Percentiles rank a stretch among this genome's conserved stretches.
Conservation (phyloP, 2,797 vertebrate genomes). For the Spinus olivaceus region DNA sequence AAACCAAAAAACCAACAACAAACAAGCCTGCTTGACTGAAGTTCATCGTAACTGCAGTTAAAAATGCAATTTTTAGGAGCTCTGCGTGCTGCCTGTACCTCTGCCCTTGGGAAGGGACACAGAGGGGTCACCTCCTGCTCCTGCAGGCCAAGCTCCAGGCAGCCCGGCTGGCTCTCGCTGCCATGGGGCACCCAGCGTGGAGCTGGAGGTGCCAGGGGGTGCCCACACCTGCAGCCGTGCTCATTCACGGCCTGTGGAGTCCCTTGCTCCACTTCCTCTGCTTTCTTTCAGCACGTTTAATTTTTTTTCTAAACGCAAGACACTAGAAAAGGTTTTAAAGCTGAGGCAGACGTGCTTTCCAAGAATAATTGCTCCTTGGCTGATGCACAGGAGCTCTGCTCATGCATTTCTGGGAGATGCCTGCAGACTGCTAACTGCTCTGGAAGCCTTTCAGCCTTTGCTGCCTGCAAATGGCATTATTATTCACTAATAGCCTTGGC, state of each 20-base stretch:
- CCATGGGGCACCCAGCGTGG: accelerated
- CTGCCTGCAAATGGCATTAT: slow-evolving; percentile 65
- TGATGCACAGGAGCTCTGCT: slow-evolving; percentile 58
- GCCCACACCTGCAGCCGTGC: neutral
- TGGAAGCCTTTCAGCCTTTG: slow-evolving; percentile 61
- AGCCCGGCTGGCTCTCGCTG: neutral
- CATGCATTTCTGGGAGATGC: slow-evolving; percentile 62
- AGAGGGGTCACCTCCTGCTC: neutral
- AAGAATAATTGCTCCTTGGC: slow-evolving; percentile 61
- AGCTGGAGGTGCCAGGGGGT: neutral
- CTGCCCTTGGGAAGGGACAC: neutral
- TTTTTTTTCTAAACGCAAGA: neutral
- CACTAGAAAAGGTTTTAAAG: slow-evolving; percentile 4
- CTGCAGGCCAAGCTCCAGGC: neutral
- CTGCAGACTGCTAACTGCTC: slow-evolving; percentile 64
- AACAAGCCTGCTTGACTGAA: neutral
- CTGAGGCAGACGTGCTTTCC: slow-evolving; percentile 43
- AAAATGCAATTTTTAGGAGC: neutral
- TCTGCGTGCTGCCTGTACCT: neutral
- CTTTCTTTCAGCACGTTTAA: neutral
- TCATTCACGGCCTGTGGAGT: neutral
- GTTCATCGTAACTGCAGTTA: neutral
- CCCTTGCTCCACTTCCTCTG: neutral
- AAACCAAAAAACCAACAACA: neutral
- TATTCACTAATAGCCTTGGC: slow-evolving; percentile 59